These are phyloP conservation scores for Oceanites oceanicus DNA, from an alignment of 2,113 vertebrate species.

Conservation along the genomic window DNA sequence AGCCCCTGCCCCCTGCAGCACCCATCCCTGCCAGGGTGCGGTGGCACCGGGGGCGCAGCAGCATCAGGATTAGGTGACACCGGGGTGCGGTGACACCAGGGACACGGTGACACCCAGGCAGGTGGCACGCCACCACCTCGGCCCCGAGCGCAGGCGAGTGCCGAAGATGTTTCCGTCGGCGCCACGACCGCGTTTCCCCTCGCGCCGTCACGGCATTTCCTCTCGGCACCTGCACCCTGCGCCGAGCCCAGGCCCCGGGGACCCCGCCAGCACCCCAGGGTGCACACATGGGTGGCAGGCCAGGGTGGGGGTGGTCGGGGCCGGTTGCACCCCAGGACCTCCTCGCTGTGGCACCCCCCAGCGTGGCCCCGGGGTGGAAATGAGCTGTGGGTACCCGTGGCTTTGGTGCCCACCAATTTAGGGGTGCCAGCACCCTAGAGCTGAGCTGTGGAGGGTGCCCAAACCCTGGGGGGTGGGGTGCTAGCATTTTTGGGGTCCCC, in stretches of 20 bases:
- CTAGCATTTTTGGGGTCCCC: neutral
- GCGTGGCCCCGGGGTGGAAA: neutral
- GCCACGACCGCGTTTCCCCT: neutral
- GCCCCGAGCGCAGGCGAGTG: neutral
- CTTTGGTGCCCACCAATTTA: neutral
- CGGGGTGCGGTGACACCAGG: neutral
- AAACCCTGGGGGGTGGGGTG: accelerated
- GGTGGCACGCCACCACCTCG: neutral
- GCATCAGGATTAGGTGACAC: neutral
- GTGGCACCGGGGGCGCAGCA: neutral
- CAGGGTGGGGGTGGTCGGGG: neutral
- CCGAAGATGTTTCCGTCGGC: neutral
- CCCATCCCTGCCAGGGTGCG: neutral
- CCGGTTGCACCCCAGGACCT: neutral
- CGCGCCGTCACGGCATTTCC: neutral
- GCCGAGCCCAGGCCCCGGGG: too few species aligned
- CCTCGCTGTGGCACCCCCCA: accelerated
- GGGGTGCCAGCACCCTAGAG: neutral
- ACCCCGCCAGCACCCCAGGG: neutral
- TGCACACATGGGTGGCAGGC: neutral
- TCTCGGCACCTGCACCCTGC: neutral
- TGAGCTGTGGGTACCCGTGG: neutral
- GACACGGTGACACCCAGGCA: neutral
- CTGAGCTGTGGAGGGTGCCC: neutral
- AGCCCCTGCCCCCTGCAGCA: neutral